A percentile compares a stretch with the other conserved stretches of the same genome.
These are phyloP conservation scores for Mus spicilegus DNA, from an alignment of 2,113 vertebrate species.

Conservation along the genomic window DNA sequence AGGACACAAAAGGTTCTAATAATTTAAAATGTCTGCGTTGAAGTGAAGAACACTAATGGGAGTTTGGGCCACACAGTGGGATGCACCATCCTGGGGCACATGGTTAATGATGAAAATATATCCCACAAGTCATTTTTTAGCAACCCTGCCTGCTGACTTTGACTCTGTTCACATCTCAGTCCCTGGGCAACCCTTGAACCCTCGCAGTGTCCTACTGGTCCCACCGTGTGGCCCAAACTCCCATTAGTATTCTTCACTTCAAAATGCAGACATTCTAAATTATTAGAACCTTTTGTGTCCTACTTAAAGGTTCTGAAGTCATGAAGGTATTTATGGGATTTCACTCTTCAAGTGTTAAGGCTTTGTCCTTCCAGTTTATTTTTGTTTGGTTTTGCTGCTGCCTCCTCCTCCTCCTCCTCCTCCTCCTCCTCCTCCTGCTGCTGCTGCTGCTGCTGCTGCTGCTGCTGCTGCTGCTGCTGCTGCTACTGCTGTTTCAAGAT, in stretches of 20 bases:
- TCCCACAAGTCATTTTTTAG: slow-evolving; percentile 94
- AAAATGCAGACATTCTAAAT: not conserved
- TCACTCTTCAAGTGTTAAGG: not conserved
- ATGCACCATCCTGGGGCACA: slow-evolving; percentile 91
- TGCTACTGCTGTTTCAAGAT: not conserved
- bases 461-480: not conserved
- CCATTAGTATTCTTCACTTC: not conserved
- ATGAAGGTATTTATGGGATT: not conserved
- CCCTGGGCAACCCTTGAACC: not conserved
- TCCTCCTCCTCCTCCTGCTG: too few relatives aligned
- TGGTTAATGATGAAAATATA: slow-evolving; percentile 92
- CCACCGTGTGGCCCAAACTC: not conserved
- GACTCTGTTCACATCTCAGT: not conserved
- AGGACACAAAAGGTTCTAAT: not conserved
- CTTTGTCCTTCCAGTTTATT: slow-evolving; percentile 17
- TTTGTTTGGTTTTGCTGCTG: not conserved
- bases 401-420: too few relatives aligned
- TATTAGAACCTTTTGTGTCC: not conserved
- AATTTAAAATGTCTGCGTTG: not conserved
- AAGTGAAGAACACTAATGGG: not conserved
- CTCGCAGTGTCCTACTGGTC: too few relatives aligned
- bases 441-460: too few relatives aligned
- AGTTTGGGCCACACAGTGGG: not conserved
- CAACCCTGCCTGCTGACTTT: slow-evolving; percentile 79
- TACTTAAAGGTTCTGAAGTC: slow-evolving; percentile 6